Base-by-base conservation (phyloP, 1,140 invertebrate species). In the Piezodorus guildinii region DNA sequence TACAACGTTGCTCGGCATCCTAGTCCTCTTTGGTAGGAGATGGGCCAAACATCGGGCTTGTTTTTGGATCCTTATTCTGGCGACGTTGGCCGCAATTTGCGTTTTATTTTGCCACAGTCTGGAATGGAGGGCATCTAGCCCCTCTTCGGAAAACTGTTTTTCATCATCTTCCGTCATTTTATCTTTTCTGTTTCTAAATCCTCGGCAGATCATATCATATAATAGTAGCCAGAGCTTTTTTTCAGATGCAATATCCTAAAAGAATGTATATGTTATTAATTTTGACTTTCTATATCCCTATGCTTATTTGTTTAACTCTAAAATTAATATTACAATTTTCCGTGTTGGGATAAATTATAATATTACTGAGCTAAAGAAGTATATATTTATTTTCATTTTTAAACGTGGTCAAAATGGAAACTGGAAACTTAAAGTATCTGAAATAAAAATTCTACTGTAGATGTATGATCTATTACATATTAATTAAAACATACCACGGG, bases 11-110 rank as follows among this genome's bases (percentile, higher is more conserved):
- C 52, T 56, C 10, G 52, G 52, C 17, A 23, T 25, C 15, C n/a
- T 83, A 76, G 16, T 87, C 87, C 43, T 80, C 23, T 25, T 56
- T 5, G 52, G 52, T 8, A 56, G 15, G 17, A 56, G 52, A 25
- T 56, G 23, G 25, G 52, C 19, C 4, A 56, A 15, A 4, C 6
- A 56, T 56, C 23, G 21, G 5, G 52, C 52, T 25, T 56, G 83
- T 65, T 83, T 82, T 62, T 81, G 78, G 6, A 90, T 88, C 3
- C 86, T 75, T 63, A 86, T 77, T 67, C 80, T 69, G 12, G 86
- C 80, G 15, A 90, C 77, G 3, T 85, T 82, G 0, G 87, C 87
- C 0, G 85, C 84, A 10, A 90, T 74, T 60, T 80, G 77, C 0
- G 84, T 80, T 60, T 82, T 80, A 67, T 79, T 74, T 21, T 78